These are phyloP conservation scores for Pavo muticus DNA, from an alignment of 2,113 vertebrate species.

Conservation along the genomic window DNA sequence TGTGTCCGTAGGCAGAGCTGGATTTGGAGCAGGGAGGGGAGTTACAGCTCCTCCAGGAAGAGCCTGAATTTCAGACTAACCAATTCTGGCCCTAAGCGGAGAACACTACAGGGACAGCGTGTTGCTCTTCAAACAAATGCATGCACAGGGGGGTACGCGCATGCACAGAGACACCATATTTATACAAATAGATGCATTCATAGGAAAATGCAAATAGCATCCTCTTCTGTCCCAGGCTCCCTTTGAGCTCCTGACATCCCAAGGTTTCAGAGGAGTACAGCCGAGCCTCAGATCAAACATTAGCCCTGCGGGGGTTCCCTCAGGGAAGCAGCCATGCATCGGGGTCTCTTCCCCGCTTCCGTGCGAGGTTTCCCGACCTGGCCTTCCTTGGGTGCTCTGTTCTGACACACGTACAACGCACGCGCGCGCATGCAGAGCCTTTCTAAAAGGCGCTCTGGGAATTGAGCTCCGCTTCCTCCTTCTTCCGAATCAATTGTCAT, in stretches of 20 bases:
- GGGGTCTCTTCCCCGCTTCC: constrained; percentile 63
- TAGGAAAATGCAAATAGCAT: constrained; percentile 72
- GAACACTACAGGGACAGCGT: constrained; percentile 1
- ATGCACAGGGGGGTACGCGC: constrained; percentile 3
- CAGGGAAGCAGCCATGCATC: constrained; percentile 58
- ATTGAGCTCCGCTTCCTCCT: constrained; percentile 55
- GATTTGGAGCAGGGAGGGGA: neutral
- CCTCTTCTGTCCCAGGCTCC: constrained; percentile 42
- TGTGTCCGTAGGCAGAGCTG: neutral
- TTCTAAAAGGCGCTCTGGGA: constrained; percentile 62
- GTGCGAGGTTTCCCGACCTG: constrained; percentile 43
- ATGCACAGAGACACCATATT: constrained; percentile 59
- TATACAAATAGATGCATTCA: constrained; percentile 69
- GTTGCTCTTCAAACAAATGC: constrained; percentile 61
- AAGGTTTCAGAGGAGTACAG: constrained; percentile 74
- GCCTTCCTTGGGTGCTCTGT: constrained; percentile 64
- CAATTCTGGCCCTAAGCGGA: constrained; percentile 16
- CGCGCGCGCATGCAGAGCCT: neutral
- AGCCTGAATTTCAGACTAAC: constrained; percentile 46
- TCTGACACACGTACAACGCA: constrained; percentile 2
- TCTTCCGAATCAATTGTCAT: constrained; percentile 51
- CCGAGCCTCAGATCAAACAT: constrained; percentile 72
- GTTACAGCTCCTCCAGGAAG: constrained; percentile 24
- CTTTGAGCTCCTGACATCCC: constrained; percentile 69
- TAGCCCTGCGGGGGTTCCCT: constrained; percentile 71